A percentile compares a stretch with the other conserved stretches of the same genome.
Conservation (phyloP, 2,797 vertebrate genomes). For the Hypotaenidia okinawae region DNA sequence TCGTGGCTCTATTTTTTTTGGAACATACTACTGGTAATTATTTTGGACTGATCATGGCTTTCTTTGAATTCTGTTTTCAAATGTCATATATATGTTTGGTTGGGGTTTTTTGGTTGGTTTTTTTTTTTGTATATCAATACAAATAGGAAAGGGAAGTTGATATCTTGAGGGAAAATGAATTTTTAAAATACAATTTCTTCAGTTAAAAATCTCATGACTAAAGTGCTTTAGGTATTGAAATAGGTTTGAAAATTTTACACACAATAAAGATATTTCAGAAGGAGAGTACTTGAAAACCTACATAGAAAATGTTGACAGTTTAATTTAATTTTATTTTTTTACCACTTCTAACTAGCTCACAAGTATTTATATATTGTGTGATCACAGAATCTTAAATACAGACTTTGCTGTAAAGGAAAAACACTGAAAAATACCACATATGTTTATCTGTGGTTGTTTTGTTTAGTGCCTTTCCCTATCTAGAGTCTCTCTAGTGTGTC, state of each 20-base stretch:
- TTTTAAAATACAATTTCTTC: background rate
- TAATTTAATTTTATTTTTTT: background rate
- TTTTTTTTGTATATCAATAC: background rate
- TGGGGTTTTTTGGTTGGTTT: too few relatives aligned
- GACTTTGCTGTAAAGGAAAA: background rate
- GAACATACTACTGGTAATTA: background rate
- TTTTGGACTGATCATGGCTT: background rate
- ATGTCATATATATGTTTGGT: background rate
- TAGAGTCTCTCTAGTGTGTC: background rate
- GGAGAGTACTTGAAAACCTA: background rate
- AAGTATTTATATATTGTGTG: background rate
- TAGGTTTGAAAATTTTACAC: background rate
- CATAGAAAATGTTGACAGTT: background rate
- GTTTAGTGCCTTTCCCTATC: background rate
- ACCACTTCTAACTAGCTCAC: background rate
- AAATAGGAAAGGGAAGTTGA: background rate
- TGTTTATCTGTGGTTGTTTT: background rate
- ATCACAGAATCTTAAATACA: background rate
- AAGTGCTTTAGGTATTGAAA: background rate
- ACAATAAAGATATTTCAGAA: background rate
- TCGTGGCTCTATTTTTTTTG: background rate
- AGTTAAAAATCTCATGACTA: background rate
- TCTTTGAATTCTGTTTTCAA: background rate
- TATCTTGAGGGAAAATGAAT: background rate
- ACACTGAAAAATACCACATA: background rate